A percentile compares a stretch with the other conserved stretches of the same genome.
Evolutionary conservation across 2,113 vertebrate species (phyloP).

Genomic region (Chunga burmeisteri): DNA sequence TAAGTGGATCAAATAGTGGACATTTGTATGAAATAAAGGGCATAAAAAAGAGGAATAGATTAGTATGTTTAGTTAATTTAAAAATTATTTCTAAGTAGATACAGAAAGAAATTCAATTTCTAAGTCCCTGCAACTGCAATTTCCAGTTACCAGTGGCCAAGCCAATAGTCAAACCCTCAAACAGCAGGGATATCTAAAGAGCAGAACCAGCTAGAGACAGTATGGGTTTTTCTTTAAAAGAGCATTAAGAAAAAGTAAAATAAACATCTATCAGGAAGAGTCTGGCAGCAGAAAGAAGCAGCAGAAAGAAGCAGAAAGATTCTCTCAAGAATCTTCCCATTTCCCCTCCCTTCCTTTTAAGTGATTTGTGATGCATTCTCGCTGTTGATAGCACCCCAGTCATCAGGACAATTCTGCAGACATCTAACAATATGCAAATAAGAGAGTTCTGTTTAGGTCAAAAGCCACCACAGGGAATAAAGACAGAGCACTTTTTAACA

Average conservation of each 20-base stretch:
- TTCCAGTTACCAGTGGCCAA: background rate
- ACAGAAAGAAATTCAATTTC: background rate
- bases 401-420: background rate
- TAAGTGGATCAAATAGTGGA: background rate
- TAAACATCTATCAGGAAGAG: background rate
- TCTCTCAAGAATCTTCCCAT: background rate
- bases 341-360: background rate
- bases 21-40: background rate
- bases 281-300: background rate
- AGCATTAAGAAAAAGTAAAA: background rate
- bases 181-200: background rate
- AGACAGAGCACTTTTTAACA: background rate
- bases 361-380: background rate
- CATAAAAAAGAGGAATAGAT: background rate
- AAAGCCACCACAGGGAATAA: background rate
- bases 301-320: background rate
- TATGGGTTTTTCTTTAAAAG: background rate
- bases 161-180: background rate
- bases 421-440: background rate
- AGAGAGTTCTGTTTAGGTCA: background rate
- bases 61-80: background rate
- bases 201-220: background rate
- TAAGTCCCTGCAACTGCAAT: background rate
- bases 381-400: background rate
- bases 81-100: background rate